Conservation (phyloP, 2,113 vertebrate species). For the Strix aluco region DNA sequence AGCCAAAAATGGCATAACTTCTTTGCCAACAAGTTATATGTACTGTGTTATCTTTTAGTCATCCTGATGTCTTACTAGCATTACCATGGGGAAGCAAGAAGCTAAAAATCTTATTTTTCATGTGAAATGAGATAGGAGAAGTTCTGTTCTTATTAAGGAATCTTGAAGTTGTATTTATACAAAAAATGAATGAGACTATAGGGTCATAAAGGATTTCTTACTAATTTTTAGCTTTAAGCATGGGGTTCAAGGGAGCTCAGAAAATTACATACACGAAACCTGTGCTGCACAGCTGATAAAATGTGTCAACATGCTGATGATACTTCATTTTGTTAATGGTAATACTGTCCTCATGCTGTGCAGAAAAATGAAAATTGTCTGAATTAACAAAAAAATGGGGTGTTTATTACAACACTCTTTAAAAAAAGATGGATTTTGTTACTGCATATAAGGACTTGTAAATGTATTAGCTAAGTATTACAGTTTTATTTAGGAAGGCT, state of each 20-base stretch:
- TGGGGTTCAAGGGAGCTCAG: neutral
- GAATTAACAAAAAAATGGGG: neutral
- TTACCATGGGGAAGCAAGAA: neutral
- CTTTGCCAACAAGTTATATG: neutral
- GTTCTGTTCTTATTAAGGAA: neutral
- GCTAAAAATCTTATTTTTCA: neutral
- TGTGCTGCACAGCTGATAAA: neutral
- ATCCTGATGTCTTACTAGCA: neutral
- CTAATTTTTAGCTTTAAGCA: neutral
- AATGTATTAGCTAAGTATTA: conserved; percentile 1
- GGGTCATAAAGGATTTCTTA: neutral
- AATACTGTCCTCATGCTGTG: neutral
- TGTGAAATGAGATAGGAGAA: neutral
- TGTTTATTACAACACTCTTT: conserved; percentile 6
- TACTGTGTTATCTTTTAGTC: neutral
- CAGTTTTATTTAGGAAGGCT: conserved; percentile 16
- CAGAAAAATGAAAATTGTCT: conserved; percentile 6
- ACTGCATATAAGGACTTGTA: neutral
- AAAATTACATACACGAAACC: neutral
- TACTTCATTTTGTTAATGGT: neutral
- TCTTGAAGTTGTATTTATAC: neutral
- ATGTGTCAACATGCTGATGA: neutral
- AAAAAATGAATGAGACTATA: neutral
- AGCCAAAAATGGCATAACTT: neutral
- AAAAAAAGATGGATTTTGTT: neutral